phyloP scores from a whole-genome alignment of 2,113 vertebrate genomes.

The Hydrochoerus hydrochaeris region DNA sequence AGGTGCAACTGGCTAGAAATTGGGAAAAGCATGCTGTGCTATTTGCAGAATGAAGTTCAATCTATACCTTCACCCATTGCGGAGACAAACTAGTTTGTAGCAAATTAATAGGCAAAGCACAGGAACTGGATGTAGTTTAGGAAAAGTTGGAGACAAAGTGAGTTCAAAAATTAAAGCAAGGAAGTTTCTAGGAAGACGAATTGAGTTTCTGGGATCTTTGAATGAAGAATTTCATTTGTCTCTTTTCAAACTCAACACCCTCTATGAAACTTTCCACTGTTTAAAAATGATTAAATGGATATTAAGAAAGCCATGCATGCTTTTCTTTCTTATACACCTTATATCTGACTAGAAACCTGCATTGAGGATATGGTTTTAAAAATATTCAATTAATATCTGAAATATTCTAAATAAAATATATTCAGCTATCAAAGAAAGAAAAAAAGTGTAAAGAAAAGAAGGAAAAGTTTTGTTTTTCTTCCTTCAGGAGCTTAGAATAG shows the following conservation, averaged over 20 bases:
- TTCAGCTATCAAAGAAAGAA: not conserved
- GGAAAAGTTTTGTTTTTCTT: not conserved
- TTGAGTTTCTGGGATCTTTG: not conserved
- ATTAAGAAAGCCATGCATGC: not conserved
- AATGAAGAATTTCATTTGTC: not conserved
- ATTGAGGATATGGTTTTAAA: not conserved
- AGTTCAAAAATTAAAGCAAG: conserved; percentile 32
- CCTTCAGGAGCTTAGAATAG: not conserved
- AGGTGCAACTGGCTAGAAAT: conserved; percentile 49
- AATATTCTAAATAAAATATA: not conserved
- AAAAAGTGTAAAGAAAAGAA: not conserved
- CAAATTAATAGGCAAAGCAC: conserved; percentile 35
- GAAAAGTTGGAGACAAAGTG: not conserved
- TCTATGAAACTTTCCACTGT: not conserved
- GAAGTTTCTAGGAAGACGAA: not conserved
- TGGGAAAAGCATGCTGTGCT: conserved; percentile 46
- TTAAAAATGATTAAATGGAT: not conserved
- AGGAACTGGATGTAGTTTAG: conserved; percentile 30
- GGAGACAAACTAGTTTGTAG: conserved; percentile 38
- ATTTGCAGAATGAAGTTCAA: conserved; percentile 20
- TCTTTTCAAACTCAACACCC: not conserved
- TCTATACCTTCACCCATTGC: not conserved
- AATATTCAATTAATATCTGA: not conserved
- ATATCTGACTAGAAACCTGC: not conserved
- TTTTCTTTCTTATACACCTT: conserved; percentile 32